Conservation (phyloP, 2,888 invertebrate genomes). For the Julus scandinavius region DNA sequence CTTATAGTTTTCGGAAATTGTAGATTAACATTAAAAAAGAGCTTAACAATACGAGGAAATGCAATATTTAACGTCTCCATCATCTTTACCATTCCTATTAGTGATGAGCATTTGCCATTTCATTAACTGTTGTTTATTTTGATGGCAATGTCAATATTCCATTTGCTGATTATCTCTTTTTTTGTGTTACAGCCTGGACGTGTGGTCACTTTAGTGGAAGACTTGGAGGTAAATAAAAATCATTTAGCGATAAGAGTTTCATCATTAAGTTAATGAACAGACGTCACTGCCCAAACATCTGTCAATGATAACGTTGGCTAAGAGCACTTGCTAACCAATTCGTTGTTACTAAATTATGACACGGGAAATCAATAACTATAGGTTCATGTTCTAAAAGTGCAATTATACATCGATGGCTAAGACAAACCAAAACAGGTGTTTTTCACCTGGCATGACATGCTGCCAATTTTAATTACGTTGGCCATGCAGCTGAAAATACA, state of each 20-base stretch:
- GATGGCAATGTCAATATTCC: not conserved
- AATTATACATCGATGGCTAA: not conserved
- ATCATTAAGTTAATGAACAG: not conserved
- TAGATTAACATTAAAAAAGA: too few species aligned
- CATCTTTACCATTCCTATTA: not conserved
- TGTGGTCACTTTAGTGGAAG: conserved; percentile 67
- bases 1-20: too few species aligned
- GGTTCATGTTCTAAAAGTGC: not conserved
- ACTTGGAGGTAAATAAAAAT: conserved; percentile 61
- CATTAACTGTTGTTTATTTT: not conserved
- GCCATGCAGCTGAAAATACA: not conserved
- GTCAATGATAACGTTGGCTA: not conserved
- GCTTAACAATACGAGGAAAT: too few species aligned
- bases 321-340: not conserved
- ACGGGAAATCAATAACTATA: not conserved
- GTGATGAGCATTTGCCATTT: too few species aligned
- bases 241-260: not conserved
- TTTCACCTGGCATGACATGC: not conserved
- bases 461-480: not conserved
- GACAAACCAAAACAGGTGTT: not conserved
- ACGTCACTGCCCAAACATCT: not conserved
- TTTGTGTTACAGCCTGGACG: conserved; percentile 66
- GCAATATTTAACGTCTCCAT: not conserved
- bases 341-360: not conserved
- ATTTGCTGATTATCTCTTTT: not conserved